phyloP scores from a whole-genome alignment of 1,140 invertebrate genomes.

The Lepeophtheirus salmonis region DNA sequence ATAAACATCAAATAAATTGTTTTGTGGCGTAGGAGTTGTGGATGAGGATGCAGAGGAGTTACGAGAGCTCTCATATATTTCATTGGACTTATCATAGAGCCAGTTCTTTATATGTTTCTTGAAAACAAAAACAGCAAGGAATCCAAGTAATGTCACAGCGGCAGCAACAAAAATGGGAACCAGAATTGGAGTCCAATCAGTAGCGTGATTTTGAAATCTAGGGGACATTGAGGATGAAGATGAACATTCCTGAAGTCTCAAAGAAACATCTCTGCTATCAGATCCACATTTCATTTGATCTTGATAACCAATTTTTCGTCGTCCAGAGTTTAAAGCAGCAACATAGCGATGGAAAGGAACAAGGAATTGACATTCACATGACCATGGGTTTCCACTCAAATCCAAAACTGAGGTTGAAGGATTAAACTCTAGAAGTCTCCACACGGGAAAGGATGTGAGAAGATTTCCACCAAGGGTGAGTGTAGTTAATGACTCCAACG shows the following conservation, averaged over 20 bases:
- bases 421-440: conserved; percentile 27
- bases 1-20: conserved; percentile 84
- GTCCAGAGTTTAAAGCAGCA: not conserved
- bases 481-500: conserved; percentile 56
- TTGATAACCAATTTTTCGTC: not conserved
- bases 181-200: conserved; percentile 11
- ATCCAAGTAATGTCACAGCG: conserved; percentile 5
- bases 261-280: not conserved
- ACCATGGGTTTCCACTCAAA: conserved; percentile 30
- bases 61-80: conserved; percentile 8
- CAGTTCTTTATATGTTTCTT: conserved; percentile 10
- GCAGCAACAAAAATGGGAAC: conserved; percentile 4
- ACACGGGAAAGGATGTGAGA: conserved; percentile 48
- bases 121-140: conserved; percentile 14
- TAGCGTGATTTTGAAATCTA: not conserved
- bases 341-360: conserved; percentile 3
- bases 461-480: conserved; percentile 64
- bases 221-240: not conserved
- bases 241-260: not conserved
- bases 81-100: conserved; percentile 12
- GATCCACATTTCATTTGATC: not conserved
- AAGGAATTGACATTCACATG: conserved; percentile 31
- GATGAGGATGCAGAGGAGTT: not conserved
- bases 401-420: conserved; percentile 26
- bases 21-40: conserved; percentile 24